Evolutionary conservation across 2,113 vertebrate species (phyloP).

Genomic region (Amblyornis subalaris): DNA sequence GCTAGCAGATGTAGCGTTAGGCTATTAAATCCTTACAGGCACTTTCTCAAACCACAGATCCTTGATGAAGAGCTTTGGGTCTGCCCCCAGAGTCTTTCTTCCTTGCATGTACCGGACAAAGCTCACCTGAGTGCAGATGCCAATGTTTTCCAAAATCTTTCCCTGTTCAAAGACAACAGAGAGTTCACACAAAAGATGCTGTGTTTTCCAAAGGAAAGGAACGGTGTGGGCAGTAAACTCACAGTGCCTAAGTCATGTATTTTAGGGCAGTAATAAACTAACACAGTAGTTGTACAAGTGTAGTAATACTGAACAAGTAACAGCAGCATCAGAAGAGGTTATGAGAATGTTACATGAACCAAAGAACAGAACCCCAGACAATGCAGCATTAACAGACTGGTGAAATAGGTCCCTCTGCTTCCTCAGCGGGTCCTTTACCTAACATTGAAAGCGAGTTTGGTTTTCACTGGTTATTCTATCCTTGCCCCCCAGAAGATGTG

Average conservation of each 20-base stretch:
- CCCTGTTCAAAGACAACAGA: slow-evolving; percentile 66
- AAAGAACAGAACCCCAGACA: not conserved
- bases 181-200: not conserved
- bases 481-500: not conserved
- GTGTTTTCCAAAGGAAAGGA: not conserved
- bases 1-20: slow-evolving; percentile 34
- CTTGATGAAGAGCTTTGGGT: slow-evolving; percentile 68
- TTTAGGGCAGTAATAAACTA: not conserved
- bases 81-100: not conserved
- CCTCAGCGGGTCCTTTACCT: not conserved
- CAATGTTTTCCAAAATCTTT: slow-evolving; percentile 74
- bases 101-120: slow-evolving; percentile 69
- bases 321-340: not conserved
- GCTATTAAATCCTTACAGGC: slow-evolving; percentile 81
- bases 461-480: not conserved
- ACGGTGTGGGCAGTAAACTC: not conserved
- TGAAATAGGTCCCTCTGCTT: not conserved
- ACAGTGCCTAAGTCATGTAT: rapidly evolving
- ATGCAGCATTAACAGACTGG: not conserved
- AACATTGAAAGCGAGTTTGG: not conserved
- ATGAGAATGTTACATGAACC: not conserved
- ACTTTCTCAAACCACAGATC: slow-evolving; percentile 72
- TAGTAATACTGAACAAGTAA: not conserved
- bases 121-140: slow-evolving; percentile 72
- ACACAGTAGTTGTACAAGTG: not conserved